Conservation (phyloP, 1,140 invertebrate genomes). For the Drosophila hydei region DNA sequence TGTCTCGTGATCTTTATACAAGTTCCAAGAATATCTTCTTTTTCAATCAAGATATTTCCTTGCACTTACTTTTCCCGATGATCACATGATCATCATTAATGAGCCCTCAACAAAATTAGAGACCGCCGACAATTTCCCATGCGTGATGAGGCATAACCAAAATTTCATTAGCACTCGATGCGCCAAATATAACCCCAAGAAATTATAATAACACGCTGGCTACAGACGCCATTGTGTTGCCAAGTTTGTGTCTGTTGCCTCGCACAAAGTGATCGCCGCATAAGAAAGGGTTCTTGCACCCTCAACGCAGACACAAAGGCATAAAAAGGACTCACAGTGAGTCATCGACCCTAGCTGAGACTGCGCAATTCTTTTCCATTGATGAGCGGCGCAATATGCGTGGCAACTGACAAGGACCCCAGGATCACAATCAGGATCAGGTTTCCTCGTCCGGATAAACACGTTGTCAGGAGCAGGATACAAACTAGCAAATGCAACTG, state of each 20-base stretch:
- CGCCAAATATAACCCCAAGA: slow-evolving; percentile 44
- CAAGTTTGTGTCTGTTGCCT: slow-evolving; percentile 8
- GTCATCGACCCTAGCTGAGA: slow-evolving; percentile 61
- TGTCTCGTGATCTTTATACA: too few relatives aligned
- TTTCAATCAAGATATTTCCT: too few relatives aligned
- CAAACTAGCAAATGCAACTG: slow-evolving; percentile 14
- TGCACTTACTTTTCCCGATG: not conserved
- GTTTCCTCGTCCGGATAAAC: slow-evolving; percentile 56
- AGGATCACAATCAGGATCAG: slow-evolving; percentile 48
- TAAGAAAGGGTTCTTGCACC: slow-evolving; percentile 59
- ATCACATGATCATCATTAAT: not conserved
- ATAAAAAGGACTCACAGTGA: slow-evolving; percentile 27
- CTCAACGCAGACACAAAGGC: slow-evolving; percentile 28
- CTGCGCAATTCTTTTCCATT: not conserved
- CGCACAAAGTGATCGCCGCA: slow-evolving; percentile 41
- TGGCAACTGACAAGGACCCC: slow-evolving; percentile 7
- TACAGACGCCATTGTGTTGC: slow-evolving; percentile 19
- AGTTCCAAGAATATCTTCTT: too few relatives aligned
- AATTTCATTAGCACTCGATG: slow-evolving; percentile 36
- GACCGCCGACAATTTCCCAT: slow-evolving; percentile 56
- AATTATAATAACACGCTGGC: slow-evolving; percentile 13
- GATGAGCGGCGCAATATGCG: not conserved
- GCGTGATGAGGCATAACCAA: slow-evolving; percentile 67
- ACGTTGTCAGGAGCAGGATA: slow-evolving; percentile 20
- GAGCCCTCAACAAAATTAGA: not conserved